Conservation (phyloP, 1,140 invertebrate genomes). For the Pemphigus obesinymphae region DNA sequence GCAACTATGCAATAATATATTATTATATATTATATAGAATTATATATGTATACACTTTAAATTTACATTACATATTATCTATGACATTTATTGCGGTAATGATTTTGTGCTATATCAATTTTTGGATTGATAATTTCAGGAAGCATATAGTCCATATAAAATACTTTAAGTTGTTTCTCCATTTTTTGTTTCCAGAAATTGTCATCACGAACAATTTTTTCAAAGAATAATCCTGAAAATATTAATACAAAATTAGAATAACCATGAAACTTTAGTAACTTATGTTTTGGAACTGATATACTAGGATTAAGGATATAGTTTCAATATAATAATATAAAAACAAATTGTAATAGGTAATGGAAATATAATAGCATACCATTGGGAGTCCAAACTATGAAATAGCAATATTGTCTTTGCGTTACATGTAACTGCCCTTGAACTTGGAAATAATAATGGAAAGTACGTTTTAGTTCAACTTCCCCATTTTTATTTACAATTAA, state of each 20-base stretch:
- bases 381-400: not conserved
- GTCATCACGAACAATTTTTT: not conserved
- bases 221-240: not conserved
- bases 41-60: too few species aligned
- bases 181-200: not conserved
- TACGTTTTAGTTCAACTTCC: not conserved
- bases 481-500: not conserved
- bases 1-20: too few species aligned
- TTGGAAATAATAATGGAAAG: not conserved
- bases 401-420: not conserved
- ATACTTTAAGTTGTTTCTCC: not conserved
- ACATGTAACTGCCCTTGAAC: not conserved
- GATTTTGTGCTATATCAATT: not conserved
- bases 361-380: not conserved
- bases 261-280: not conserved
- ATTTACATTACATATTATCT: too few species aligned
- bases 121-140: not conserved
- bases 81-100: not conserved
- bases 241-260: not conserved
- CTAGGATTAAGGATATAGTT: too few species aligned
- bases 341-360: too few species aligned
- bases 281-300: too few species aligned
- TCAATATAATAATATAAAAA: too few species aligned
- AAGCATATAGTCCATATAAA: not conserved
- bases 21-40: too few species aligned